Percentiles rank a stretch among this genome's conserved stretches.
These are phyloP conservation scores for Enteromius mattozi DNA, from an alignment of 2,797 vertebrate genomes.

Conservation along the genomic window DNA sequence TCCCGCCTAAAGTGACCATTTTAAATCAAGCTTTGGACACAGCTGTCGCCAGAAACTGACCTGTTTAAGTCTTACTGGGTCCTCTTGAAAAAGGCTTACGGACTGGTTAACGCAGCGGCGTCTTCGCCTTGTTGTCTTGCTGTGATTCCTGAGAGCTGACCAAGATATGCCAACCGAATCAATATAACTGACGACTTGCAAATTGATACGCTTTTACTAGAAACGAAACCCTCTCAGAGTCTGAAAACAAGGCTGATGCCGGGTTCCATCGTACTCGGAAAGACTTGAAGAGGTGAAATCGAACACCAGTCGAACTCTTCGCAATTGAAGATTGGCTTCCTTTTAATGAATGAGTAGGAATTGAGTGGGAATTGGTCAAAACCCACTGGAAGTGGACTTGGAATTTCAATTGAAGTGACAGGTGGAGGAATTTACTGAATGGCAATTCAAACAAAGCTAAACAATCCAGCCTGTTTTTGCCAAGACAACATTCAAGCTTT, in stretches of 20 bases:
- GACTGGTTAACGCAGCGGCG: slow-evolving; percentile 3
- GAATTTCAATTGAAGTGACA: background rate
- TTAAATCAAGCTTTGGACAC: slow-evolving; percentile 69
- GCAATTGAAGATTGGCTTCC: background rate
- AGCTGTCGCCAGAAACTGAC: slow-evolving; percentile 59
- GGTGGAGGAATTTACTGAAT: background rate
- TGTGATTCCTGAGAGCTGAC: slow-evolving; percentile 13
- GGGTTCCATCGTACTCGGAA: background rate
- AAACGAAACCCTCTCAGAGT: background rate
- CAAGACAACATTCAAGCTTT: background rate
- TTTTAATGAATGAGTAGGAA: background rate
- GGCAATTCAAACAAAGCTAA: background rate
- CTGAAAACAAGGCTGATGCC: slow-evolving; percentile 11
- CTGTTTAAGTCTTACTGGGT: slow-evolving; percentile 53
- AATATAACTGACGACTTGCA: slow-evolving; percentile 18
- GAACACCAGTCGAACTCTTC: background rate
- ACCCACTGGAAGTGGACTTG: background rate
- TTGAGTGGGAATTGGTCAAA: background rate
- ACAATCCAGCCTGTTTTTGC: background rate
- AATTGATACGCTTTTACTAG: slow-evolving; percentile 17
- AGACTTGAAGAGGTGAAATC: background rate
- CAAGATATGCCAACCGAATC: slow-evolving; percentile 52
- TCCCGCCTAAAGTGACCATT: slow-evolving; percentile 73
- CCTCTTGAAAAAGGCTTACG: slow-evolving; percentile 41
- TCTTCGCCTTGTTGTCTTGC: background rate